These are phyloP conservation scores for Diploscapter pachys DNA, from an alignment of 1,140 invertebrate genomes.

Conservation along the genomic window DNA sequence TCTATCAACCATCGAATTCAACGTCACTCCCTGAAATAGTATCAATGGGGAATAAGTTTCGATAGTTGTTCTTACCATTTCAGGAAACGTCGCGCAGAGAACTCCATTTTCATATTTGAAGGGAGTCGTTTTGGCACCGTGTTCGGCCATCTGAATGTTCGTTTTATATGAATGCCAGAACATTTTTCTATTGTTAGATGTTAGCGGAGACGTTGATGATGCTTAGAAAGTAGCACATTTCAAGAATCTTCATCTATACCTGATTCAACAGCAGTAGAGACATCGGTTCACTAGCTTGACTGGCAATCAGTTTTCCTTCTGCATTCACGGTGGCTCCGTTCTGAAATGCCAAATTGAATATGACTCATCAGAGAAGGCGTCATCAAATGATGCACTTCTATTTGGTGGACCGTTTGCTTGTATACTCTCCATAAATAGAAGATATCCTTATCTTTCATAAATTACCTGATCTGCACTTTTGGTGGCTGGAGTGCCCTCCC, in stretches of 20 bases:
- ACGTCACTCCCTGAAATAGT: constrained; percentile 28
- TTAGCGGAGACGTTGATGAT: constrained; percentile 3
- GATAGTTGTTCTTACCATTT: constrained; percentile 25
- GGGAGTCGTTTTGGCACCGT: constrained; percentile 24
- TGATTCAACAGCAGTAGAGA: background rate
- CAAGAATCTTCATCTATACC: background rate
- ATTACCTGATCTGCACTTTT: constrained; percentile 17
- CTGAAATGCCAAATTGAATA: background rate
- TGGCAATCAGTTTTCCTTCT: constrained; percentile 34
- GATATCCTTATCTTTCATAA: background rate
- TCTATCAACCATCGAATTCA: constrained; percentile 42
- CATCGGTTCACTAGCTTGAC: constrained; percentile 10
- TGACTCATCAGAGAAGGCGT: background rate
- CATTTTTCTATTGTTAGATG: too few species aligned
- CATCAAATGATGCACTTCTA: background rate
- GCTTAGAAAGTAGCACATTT: background rate
- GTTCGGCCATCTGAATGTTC: constrained; percentile 22
- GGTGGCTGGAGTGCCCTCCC: constrained; percentile 37
- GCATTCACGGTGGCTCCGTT: constrained; percentile 30
- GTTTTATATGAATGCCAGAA: background rate
- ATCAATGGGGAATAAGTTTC: too few species aligned
- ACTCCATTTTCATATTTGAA: constrained; percentile 38
- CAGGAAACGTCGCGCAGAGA: constrained; percentile 38
- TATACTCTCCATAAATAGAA: background rate
- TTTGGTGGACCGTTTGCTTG: background rate